Evolutionary conservation across 2,888 invertebrate genomes (phyloP).

Genomic region (Cristatella mucedo): DNA sequence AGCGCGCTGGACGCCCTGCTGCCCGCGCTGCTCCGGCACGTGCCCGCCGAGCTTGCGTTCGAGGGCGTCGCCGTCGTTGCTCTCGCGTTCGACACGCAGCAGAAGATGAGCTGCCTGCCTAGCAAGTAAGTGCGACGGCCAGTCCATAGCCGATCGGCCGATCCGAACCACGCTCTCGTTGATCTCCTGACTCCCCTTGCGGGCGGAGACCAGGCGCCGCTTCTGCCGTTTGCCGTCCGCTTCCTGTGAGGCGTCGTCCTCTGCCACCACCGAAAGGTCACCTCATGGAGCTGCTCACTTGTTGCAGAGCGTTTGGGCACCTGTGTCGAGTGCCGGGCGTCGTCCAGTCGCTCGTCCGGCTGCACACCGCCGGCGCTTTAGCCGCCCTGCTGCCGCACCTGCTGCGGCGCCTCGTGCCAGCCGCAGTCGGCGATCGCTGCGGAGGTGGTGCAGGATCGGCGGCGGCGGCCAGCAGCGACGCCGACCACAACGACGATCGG

Average conservation of each 20-base stretch:
- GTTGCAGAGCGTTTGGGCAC: constrained; percentile 20
- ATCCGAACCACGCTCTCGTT: too few relatives aligned
- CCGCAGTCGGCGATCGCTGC: constrained; percentile 19
- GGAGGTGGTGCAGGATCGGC: constrained; percentile 14
- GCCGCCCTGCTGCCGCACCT: constrained; percentile 18
- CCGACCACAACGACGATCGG: constrained; percentile 20
- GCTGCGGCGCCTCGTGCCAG: constrained; percentile 21
- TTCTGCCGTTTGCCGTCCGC: too few relatives aligned
- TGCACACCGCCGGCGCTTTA: constrained; percentile 19
- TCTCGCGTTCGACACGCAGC: constrained; percentile 54
- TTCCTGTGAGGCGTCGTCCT: too few relatives aligned
- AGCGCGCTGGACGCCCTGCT: constrained; percentile 48
- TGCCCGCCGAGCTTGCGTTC: constrained; percentile 16
- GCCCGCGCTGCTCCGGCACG: constrained; percentile 41
- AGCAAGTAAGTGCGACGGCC: constrained; percentile 24
- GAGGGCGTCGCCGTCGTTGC: constrained; percentile 52
- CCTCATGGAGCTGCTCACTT: too few relatives aligned
- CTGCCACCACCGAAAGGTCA: too few relatives aligned
- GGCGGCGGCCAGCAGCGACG: constrained; percentile 20
- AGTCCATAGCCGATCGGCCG: too few relatives aligned
- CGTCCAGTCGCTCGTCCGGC: constrained; percentile 16
- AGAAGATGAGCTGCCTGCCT: constrained; percentile 23
- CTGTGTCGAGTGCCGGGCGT: constrained; percentile 19
- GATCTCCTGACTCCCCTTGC: too few relatives aligned
- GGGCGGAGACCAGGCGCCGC: too few relatives aligned